Evolutionary conservation across 2,888 invertebrate genomes (phyloP).

Genomic region (Cremastinae sp.): DNA sequence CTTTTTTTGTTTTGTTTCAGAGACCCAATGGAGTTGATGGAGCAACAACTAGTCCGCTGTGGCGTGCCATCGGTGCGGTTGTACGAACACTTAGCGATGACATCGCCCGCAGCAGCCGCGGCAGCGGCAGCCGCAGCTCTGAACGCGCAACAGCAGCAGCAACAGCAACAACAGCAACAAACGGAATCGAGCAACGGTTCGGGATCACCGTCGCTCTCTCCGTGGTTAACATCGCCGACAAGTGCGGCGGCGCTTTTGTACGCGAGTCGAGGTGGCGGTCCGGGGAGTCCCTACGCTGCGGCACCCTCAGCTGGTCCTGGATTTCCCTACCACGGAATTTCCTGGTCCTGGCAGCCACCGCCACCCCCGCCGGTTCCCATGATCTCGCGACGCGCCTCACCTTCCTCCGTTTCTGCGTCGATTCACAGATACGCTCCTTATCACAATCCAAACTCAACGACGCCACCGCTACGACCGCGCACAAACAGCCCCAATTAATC

Average conservation of each 20-base stretch:
- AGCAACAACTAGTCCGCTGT: conserved; percentile 77
- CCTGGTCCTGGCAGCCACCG: conserved; percentile 78
- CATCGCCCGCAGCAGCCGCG: conserved; percentile 70
- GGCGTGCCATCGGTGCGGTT: conserved; percentile 77
- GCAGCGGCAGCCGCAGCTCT: conserved; percentile 67
- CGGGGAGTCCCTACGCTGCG: conserved; percentile 71
- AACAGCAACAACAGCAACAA: conserved; percentile 66
- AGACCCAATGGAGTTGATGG: conserved; percentile 79
- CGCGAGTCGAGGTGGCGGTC: conserved; percentile 71
- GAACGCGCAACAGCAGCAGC: conserved; percentile 66
- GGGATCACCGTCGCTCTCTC: conserved; percentile 68
- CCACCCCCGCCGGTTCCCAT: conserved; percentile 74
- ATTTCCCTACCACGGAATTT: conserved; percentile 71
- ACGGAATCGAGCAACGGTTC: conserved; percentile 61
- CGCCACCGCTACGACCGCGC: conserved; percentile 70
- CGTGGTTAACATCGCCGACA: conserved; percentile 75
- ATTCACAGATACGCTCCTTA: conserved; percentile 77
- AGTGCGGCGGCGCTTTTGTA: conserved; percentile 72
- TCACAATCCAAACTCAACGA: conserved; percentile 74
- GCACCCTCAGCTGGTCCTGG: conserved; percentile 62
- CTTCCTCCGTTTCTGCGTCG: conserved; percentile 78
- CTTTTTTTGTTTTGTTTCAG: conserved; percentile 67
- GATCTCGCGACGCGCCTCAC: conserved; percentile 75
- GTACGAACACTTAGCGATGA: conserved; percentile 77
- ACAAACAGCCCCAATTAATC: conserved; percentile 73